Evolutionary conservation across 2,113 vertebrate genomes (phyloP).

Genomic region (Cottus gobio): DNA sequence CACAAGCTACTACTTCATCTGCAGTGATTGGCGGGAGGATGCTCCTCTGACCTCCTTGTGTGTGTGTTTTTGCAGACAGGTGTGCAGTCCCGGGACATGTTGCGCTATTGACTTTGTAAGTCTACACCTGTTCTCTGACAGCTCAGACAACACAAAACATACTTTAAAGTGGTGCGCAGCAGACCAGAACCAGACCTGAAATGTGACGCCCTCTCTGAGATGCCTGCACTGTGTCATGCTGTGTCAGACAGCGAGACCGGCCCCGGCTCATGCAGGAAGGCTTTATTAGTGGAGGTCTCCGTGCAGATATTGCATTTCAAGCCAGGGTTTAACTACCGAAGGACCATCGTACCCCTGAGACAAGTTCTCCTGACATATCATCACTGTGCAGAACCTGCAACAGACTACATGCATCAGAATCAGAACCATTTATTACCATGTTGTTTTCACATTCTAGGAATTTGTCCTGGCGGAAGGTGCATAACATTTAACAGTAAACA

Average conservation of each 20-base stretch:
- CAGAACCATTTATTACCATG: too few relatives aligned
- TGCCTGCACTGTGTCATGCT: constrained; percentile 64
- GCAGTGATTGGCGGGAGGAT: constrained; percentile 1
- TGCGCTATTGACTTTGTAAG: constrained; percentile 64
- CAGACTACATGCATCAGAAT: too few relatives aligned
- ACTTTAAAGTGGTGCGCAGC: constrained; percentile 54
- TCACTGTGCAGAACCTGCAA: neutral
- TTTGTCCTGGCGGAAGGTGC: too few relatives aligned
- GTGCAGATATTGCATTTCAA: constrained; percentile 49
- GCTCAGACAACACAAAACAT: constrained; percentile 72
- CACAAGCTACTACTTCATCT: constrained; percentile 27
- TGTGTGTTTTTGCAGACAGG: constrained; percentile 54
- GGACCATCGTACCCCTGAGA: constrained; percentile 11
- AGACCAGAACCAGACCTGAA: constrained; percentile 58
- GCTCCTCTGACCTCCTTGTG: constrained; percentile 17
- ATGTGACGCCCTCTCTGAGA: constrained; percentile 54
- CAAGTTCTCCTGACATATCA: constrained; percentile 1
- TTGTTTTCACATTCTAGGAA: too few relatives aligned
- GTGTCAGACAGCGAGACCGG: constrained; percentile 43
- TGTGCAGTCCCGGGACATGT: constrained; percentile 56
- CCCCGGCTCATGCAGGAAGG: constrained; percentile 21
- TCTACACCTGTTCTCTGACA: constrained; percentile 53
- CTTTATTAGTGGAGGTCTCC: constrained; percentile 32
- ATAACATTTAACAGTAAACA: too few relatives aligned
- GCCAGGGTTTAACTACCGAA: constrained; percentile 7